Evolutionary conservation across 2,797 vertebrate genomes (phyloP), one percentile per base, ranked within the genome.

Genomic region (Melanotaenia maccullochi): DNA sequence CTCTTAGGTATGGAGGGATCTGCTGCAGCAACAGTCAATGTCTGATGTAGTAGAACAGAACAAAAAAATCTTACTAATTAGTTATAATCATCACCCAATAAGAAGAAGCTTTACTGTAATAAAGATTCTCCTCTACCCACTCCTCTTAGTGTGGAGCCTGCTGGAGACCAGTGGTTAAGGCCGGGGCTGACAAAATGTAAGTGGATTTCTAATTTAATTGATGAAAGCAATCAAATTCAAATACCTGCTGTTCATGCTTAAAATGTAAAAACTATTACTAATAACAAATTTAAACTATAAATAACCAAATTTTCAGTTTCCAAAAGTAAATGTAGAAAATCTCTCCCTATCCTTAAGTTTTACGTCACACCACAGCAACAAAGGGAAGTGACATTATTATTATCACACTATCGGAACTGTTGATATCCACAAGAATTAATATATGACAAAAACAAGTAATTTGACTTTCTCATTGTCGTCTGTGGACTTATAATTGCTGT

Each of bases 171-270:
- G 14, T 64, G 49, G 62, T 51, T 36, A 14, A 52, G 13, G 35
- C 47, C 33, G 36, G 62, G 32, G 18, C 62, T 52, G n/a, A 30
- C 7, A 47, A 64, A 64, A 49, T 64, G 62, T 64, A 64, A 36
- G 47, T 51, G 33, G 33, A 20, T 63, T 33, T 62, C 12, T 51
- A 33, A 33, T 14, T 16, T 49, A 28, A 51, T 47, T 63, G 30
- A 16, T 40, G 9, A 62, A 62, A 63, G 20, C 18, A 20, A 9
- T 8, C n/a, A 5, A 14, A 18, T 14, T 49, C 1, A 49, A 1
- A 20, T 28, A 22, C 9, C 14, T 22, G 42, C 3, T 51, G 32
- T 20, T 22, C 16, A 32, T 25, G 28, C 8, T 14, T 25, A 12
- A 62, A 22, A 7, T 40, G 13, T 40, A 40, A 40, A 40, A 40